Percentiles rank a stretch among this genome's conserved stretches.
Conservation (phyloP, 2,888 invertebrate genomes). For the Pegoplata infirma region DNA sequence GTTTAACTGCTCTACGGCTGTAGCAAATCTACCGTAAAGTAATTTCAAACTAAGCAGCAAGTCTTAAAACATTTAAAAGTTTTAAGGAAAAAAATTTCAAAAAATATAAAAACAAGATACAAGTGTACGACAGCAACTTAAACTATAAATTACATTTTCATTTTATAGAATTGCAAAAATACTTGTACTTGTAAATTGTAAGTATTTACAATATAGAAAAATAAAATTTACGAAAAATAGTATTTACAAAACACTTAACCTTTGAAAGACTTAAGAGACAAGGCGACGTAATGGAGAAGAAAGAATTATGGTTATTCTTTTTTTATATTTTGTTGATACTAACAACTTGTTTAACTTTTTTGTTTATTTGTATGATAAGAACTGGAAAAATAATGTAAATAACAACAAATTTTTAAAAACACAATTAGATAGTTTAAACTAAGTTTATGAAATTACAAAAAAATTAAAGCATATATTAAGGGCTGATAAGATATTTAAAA, state of each 20-base stretch:
- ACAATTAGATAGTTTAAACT: too few relatives aligned
- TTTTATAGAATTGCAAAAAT: slow-evolving; percentile 8
- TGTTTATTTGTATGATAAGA: not conserved
- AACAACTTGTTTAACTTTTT: not conserved
- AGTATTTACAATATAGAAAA: not conserved
- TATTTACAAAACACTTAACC: slow-evolving; percentile 60
- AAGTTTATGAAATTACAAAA: too few relatives aligned
- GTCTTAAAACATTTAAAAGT: too few relatives aligned
- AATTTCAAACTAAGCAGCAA: not conserved
- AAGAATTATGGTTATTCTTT: slow-evolving; percentile 17
- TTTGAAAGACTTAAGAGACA: slow-evolving; percentile 41
- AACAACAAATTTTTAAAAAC: not conserved
- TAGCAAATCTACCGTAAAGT: not conserved
- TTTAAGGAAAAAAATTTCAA: too few relatives aligned
- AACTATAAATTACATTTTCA: slow-evolving; percentile 53
- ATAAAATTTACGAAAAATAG: slow-evolving; percentile 13
- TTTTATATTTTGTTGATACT: too few relatives aligned
- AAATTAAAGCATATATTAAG: too few relatives aligned
- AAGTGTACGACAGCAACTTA: slow-evolving; percentile 46
- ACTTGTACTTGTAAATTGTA: not conserved
- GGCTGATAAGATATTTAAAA: too few relatives aligned
- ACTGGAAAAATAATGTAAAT: not conserved
- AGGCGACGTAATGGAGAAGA: slow-evolving; percentile 17
- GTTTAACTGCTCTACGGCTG: too few relatives aligned
- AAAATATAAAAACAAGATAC: slow-evolving; percentile 6